Conservation (phyloP, 2,888 invertebrate species). For the Nomada fucata region DNA sequence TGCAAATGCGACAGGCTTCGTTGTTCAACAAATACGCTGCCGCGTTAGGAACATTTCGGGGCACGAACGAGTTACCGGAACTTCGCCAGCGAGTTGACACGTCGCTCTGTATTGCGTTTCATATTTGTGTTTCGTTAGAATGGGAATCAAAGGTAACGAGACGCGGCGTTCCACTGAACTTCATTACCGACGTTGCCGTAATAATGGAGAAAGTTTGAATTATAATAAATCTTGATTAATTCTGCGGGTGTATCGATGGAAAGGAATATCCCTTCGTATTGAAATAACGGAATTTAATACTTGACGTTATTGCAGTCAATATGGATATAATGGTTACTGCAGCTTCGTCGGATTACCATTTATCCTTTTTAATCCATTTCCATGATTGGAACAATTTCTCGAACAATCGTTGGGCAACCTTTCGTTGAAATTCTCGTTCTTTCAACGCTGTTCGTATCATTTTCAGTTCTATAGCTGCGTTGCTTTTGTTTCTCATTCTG, state of each 20-base stretch:
- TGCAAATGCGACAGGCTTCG: neutral
- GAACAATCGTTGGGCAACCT: no score
- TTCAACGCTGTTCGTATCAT: no score
- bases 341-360: no score
- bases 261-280: no score
- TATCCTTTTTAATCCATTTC: no score
- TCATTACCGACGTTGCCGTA: neutral
- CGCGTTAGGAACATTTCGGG: neutral
- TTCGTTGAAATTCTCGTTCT: no score
- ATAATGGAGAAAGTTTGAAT: slow-evolving; percentile 2
- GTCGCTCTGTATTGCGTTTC: slow-evolving; percentile 8
- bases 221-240: neutral
- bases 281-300: no score
- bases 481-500: no score
- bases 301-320: no score
- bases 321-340: no score
- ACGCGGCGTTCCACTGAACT: neutral
- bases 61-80: slow-evolving; percentile 10
- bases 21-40: slow-evolving; percentile 14
- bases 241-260: no score
- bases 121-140: slow-evolving; percentile 18
- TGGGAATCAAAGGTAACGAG: slow-evolving; percentile 16
- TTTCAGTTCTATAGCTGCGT: neutral
- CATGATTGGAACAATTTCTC: no score
- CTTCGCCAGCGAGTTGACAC: slow-evolving; percentile 20